Evolutionary conservation across 2,797 vertebrate species (phyloP).

Genomic region (Enteromius paludinosus): DNA sequence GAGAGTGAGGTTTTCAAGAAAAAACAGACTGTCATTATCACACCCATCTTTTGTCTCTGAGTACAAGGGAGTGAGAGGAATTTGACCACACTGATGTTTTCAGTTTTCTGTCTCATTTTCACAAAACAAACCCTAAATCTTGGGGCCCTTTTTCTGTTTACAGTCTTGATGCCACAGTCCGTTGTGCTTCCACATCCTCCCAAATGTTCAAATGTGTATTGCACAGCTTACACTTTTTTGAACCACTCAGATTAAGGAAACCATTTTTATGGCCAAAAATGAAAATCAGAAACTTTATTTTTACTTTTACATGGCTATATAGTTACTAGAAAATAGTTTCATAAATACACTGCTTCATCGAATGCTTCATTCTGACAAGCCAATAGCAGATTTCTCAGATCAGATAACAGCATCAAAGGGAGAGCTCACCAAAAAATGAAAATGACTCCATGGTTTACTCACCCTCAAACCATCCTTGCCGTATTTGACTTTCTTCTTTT

Average conservation of each 20-base stretch:
- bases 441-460: background rate
- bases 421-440: background rate
- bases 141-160: background rate
- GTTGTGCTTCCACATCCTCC: background rate
- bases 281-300: background rate
- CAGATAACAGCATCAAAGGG: background rate
- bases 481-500: background rate
- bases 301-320: background rate
- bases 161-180: background rate
- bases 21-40: conserved; percentile 45
- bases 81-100: conserved; percentile 22
- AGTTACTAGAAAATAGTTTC: background rate
- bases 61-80: conserved; percentile 33
- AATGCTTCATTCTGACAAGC: background rate
- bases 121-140: conserved; percentile 5
- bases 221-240: background rate
- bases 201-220: background rate
- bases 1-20: conserved; percentile 62
- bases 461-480: background rate
- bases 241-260: background rate
- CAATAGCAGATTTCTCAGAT: background rate
- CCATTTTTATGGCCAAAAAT: background rate
- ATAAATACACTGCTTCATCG: too few species aligned
- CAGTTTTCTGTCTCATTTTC: conserved; percentile 15
- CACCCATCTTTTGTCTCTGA: conserved; percentile 41